Evolutionary conservation across 53 echinoderm and acorn worm species (phyloP).

Genomic region (Zoroaster sp.): DNA sequence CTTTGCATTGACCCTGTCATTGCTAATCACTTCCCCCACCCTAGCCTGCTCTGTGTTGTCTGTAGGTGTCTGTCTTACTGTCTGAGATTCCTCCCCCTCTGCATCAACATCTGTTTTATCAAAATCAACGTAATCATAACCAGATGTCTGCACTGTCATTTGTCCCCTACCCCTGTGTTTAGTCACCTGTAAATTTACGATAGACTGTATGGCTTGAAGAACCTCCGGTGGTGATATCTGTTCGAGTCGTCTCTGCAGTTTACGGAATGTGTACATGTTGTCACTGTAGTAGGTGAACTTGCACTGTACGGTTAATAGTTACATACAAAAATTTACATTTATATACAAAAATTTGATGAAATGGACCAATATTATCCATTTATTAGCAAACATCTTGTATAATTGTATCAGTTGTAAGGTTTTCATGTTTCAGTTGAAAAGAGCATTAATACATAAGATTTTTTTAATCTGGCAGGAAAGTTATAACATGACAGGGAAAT

Average conservation of each 20-base stretch:
- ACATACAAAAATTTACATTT: background rate
- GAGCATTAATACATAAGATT: too few species aligned
- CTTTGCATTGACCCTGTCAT: background rate
- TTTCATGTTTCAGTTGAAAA: too few species aligned
- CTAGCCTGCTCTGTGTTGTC: background rate
- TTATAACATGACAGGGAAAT: too few species aligned
- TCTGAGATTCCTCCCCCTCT: background rate
- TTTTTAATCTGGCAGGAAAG: too few species aligned
- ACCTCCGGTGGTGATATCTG: slow-evolving; percentile 70
- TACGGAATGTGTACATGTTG: slow-evolving; percentile 68
- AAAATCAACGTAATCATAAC: background rate
- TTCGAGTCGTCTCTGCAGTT: slow-evolving; percentile 69
- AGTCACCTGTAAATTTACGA: slow-evolving; percentile 76
- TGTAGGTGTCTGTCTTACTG: background rate
- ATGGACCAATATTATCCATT: too few species aligned
- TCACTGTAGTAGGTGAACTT: slow-evolving; percentile 76
- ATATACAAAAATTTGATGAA: background rate
- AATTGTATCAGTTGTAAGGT: too few species aligned
- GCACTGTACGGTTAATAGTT: slow-evolving; percentile 51
- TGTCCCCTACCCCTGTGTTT: background rate
- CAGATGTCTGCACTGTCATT: background rate
- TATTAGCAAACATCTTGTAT: too few species aligned
- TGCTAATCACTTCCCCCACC: background rate
- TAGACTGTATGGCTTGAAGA: slow-evolving; percentile 68
- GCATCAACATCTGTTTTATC: background rate